Base-by-base conservation (phyloP, 64 coral and sea anemone species). In the Montipora sp. region DNA sequence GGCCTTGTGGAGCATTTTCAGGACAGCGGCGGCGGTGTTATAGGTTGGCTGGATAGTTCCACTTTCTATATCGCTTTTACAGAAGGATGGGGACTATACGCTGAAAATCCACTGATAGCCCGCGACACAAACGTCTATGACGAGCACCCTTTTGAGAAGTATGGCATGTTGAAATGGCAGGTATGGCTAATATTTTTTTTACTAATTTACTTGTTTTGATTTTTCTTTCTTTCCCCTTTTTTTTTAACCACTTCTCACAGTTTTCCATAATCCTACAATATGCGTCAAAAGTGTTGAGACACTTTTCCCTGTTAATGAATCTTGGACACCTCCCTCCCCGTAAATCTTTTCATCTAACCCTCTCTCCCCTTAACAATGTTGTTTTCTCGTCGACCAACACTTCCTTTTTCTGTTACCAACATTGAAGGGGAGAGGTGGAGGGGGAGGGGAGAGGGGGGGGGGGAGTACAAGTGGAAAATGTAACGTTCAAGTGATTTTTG, bases 151-250 rank as follows among this genome's bases (percentile, higher is more conserved):
- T 88, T 97, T 69, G 89, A 94, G 73, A 92, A 94, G 22, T 97
- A 92, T 27, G 95, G 95, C 27, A 97, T 97, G 95, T 72, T 97
- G n/a, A 97, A 97, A 74, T 97, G 95, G 95, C 95, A 97, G 88
- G 89, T 97, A 78, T 20, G 92, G 47, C 12, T 12, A 48, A 8
- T 1, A 48, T 47, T 79, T 79, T 6, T 7, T 12, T 73, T 1
- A 16, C 3, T 49, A 4, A 65, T 68, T 43, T 36, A 16, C 68
- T 75, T 11, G 19, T 75, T 51, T 5, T 58, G 16, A 23, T 19
- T 16, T 49, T 55, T 36, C 16, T 87, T 49, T 21, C 13, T 24
- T 65, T n/a, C 8, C 7, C 53, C 2, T n/a, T 80, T 47, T 14
- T 84, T 69, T 21, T 19, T 65, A 67, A 7, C 18, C 10, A 73